Percentiles rank a stretch among this genome's conserved stretches.
phyloP scores from a whole-genome alignment of 1,140 invertebrate genomes.

The Caenorhabditis inopinata region DNA sequence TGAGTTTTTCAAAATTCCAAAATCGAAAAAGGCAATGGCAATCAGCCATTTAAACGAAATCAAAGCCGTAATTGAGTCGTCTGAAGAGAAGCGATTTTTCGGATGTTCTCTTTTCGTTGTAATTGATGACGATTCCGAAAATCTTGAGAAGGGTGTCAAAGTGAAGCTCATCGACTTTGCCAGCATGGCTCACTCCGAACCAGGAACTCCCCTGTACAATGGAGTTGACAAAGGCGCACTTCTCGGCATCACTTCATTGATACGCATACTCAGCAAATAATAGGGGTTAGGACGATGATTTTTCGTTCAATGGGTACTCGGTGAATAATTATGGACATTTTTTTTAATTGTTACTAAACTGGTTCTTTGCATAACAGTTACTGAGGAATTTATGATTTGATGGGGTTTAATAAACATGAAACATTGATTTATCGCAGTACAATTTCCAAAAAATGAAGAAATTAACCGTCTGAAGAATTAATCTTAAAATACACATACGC shows the following conservation, averaged over 20 bases:
- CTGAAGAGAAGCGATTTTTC: not conserved
- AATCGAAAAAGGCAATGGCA: not conserved
- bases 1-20: not conserved
- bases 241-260: not conserved
- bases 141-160: not conserved
- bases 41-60: not conserved
- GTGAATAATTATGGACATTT: too few species aligned
- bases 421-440: too few species aligned
- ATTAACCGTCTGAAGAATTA: too few species aligned
- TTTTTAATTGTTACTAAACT: too few species aligned
- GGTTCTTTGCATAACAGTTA: too few species aligned
- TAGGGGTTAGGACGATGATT: too few species aligned
- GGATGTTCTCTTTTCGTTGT: not conserved
- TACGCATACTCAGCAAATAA: not conserved
- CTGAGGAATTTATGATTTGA: too few species aligned
- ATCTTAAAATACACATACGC: too few species aligned
- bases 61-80: not conserved
- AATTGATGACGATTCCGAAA: not conserved
- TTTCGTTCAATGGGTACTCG: too few species aligned
- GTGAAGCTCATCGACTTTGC: constrained; percentile 2
- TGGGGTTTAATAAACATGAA: too few species aligned
- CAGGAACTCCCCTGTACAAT: not conserved
- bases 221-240: not conserved
- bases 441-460: too few species aligned
- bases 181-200: not conserved